Base-by-base conservation (phyloP, 30 jellyfish, hydroid and myxozoan species). In the Turritopsis dohrnii region DNA sequence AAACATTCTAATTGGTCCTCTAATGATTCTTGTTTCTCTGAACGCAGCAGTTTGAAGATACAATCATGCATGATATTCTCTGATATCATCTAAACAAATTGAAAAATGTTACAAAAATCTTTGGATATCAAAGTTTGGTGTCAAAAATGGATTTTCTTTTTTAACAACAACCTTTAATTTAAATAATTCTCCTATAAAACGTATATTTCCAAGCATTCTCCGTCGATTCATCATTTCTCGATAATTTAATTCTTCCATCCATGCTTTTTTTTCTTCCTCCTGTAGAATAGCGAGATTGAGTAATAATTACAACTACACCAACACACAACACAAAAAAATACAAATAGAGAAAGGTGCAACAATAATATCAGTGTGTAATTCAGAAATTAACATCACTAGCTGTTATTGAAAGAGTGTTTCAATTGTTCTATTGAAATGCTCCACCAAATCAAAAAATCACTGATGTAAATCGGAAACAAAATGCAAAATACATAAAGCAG, bases 41-140 rank as follows among this genome's bases (percentile, higher is more conserved):
- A 18, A n/a, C 76, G 84, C 89, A 93, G 73, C 52, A 93, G 83
- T 60, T 85, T 93, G 19, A 80, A 54, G 31, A 93, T 83, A 72
- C 98, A 93, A 13, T 88, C 83, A 72, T 93, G 98, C 96, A 93
- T 93, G 71, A 93, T 93, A 17, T 86, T 85, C 72, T 93, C 98
- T 22, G 94, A 84, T 76, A 93, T 75, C 98, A 93, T 93, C 98
- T 93, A 52, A 25, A 23, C 25, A 72, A 66, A n/a, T 26, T 22
- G 8, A 79, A n/a, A 52, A 26, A 28, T 19, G 65, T 0, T 8
- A 21, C 75, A 54, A n/a, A n/a, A n/a, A n/a, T n/a, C n/a, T n/a
- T n/a, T n/a, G n/a, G n/a, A 30, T 21, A 74, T 28, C 54, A n/a
- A 5, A 74, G 41, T 8, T 24, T 25, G 29, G 28, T 25, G n/a